Evolutionary conservation across 2,888 invertebrate genomes (phyloP).

Genomic region (Eutolmus rufibarbis): DNA sequence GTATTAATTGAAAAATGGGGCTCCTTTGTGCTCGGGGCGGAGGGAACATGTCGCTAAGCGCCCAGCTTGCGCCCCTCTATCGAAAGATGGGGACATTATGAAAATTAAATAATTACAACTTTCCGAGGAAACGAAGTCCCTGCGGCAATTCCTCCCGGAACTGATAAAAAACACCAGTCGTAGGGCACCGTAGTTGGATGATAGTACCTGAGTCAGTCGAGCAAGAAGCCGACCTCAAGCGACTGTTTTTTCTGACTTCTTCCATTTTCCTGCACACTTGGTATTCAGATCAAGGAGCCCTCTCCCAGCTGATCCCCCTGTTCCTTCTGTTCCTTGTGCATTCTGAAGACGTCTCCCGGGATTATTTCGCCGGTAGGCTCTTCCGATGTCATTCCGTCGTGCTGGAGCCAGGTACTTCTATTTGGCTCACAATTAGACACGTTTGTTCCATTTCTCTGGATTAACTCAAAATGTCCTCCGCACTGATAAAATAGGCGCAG

Average conservation of each 20-base stretch:
- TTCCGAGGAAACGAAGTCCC: not conserved
- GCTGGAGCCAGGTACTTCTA: conserved; percentile 36
- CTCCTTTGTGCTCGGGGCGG: not conserved
- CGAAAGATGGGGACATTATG: not conserved
- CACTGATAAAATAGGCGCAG: conserved; percentile 16
- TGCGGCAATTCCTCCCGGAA: conserved; percentile 2
- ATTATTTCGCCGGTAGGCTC: conserved; percentile 43
- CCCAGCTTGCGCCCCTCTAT: not conserved
- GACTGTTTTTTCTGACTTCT: conserved; percentile 17
- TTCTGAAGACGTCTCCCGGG: conserved; percentile 17
- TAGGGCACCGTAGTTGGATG: not conserved
- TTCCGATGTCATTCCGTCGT: conserved; percentile 35
- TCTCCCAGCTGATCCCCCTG: not conserved
- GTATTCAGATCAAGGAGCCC: conserved; percentile 28
- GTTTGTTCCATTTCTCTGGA: conserved; percentile 50
- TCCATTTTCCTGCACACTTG: conserved; percentile 22
- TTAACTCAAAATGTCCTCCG: conserved; percentile 46
- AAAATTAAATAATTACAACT: conserved; percentile 28
- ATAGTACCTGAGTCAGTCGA: not conserved
- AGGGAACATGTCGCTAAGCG: not conserved
- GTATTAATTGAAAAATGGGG: not conserved
- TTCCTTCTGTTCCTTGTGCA: conserved; percentile 1
- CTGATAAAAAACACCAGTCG: not conserved
- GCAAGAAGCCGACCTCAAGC: not conserved
- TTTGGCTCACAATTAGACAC: conserved; percentile 51